phyloP scores from a whole-genome alignment of 1,140 invertebrate genomes.

The Drosophila murphyi region DNA sequence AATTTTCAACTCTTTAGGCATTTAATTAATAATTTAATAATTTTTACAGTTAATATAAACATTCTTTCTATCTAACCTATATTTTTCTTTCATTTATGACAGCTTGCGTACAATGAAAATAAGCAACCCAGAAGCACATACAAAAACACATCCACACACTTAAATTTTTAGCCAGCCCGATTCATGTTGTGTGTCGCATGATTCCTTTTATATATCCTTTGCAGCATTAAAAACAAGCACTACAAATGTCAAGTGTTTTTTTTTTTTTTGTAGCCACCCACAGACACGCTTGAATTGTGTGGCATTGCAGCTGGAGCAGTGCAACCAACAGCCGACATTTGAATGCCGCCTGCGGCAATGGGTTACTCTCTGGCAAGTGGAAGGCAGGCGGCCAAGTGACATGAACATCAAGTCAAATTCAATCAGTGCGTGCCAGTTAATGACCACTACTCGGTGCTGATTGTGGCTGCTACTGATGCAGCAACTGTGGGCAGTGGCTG shows the following conservation, averaged over 20 bases:
- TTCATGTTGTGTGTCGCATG: not conserved
- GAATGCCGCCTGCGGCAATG: constrained; percentile 6
- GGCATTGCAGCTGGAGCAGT: constrained; percentile 1
- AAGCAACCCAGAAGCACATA: not conserved
- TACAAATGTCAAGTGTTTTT: constrained; percentile 63
- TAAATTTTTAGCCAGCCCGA: not conserved
- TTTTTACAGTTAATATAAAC: too few relatives aligned
- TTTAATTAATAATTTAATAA: too few relatives aligned
- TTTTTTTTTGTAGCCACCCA: constrained; percentile 30
- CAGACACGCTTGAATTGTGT: not conserved
- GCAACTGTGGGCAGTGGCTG: not conserved
- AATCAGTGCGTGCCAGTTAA: constrained; percentile 73
- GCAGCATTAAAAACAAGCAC: not conserved
- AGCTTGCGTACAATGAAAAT: not conserved
- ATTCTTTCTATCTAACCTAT: too few relatives aligned
- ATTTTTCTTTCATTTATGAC: too few relatives aligned
- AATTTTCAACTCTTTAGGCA: too few relatives aligned
- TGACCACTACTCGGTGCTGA: constrained; percentile 69
- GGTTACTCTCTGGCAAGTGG: constrained; percentile 7
- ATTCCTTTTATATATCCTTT: not conserved
- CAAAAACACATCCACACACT: not conserved
- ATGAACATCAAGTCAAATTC: constrained; percentile 64
- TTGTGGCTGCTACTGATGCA: constrained; percentile 44
- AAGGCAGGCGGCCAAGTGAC: constrained; percentile 19
- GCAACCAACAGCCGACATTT: constrained; percentile 1